These are phyloP conservation scores for Astyanax mexicanus DNA, from an alignment of 2,797 vertebrate species.

Conservation along the genomic window DNA sequence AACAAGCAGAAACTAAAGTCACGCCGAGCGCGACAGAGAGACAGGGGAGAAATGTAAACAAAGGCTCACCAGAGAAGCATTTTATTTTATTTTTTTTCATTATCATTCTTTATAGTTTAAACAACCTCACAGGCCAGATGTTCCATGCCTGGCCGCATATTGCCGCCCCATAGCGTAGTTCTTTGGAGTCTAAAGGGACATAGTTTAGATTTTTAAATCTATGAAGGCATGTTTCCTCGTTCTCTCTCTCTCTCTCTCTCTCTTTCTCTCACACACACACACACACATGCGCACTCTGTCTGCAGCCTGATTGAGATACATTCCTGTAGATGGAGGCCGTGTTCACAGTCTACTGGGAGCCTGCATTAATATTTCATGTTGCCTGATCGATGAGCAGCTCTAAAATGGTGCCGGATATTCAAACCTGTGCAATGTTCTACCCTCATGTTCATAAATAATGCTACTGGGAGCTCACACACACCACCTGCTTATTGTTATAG, in stretches of 20 bases:
- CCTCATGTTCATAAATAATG: slow-evolving; percentile 31
- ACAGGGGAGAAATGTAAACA: no score
- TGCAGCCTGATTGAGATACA: slow-evolving; percentile 47
- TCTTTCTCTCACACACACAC: not conserved
- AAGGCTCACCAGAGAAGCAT: no score
- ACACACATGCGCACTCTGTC: not conserved
- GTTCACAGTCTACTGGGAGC: slow-evolving; percentile 65
- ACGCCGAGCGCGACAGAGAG: no score
- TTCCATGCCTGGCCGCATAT: no score
- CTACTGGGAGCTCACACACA: not conserved
- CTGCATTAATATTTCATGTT: slow-evolving; percentile 74
- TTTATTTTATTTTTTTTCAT: no score
- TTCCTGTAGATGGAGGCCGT: slow-evolving; percentile 59
- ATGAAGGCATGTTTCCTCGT: slow-evolving; percentile 1
- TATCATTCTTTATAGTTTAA: no score
- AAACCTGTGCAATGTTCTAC: slow-evolving; percentile 52
- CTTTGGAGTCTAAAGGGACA: slow-evolving; percentile 11
- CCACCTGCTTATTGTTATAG: not conserved
- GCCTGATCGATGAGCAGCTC: slow-evolving; percentile 69
- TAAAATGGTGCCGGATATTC: slow-evolving; percentile 69
- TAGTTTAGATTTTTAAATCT: slow-evolving; percentile 21
- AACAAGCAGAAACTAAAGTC: no score
- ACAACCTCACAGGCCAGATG: no score
- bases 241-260: not conserved
- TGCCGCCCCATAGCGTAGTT: slow-evolving; percentile 11